A percentile compares a stretch with the other conserved stretches of the same genome.
phyloP scores from a whole-genome alignment of 2,797 vertebrate genomes.

The Neosalanx taihuensis region DNA sequence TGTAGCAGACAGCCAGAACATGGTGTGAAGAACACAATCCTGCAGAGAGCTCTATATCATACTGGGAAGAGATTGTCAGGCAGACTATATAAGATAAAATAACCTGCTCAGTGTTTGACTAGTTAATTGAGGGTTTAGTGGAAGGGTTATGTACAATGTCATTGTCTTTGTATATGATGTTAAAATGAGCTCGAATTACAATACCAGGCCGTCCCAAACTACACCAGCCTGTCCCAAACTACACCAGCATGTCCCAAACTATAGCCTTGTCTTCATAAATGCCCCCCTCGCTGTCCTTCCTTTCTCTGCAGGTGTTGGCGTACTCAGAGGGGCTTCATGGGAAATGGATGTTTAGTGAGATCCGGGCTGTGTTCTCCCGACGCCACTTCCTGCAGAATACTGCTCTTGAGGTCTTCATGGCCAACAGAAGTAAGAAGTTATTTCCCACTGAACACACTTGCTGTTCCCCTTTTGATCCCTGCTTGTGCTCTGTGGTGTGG shows the following conservation, averaged over 20 bases:
- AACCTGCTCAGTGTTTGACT: neutral
- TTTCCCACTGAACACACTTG: neutral
- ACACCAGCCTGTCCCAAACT: too few relatives aligned
- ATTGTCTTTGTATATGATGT: too few relatives aligned
- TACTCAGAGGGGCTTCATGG: conserved; percentile 96
- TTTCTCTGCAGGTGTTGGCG: conserved; percentile 79
- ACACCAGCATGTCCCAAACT: too few relatives aligned
- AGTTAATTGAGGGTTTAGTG: neutral
- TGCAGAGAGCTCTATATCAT: conserved; percentile 19
- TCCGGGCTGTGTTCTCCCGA: conserved; percentile 93
- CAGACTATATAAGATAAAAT: neutral
- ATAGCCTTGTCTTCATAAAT: too few relatives aligned
- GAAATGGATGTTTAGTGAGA: conserved; percentile 99
- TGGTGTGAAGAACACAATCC: conserved; percentile 39
- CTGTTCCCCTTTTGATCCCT: neutral
- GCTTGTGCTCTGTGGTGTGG: conserved; percentile 8
- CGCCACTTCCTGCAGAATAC: conserved; percentile 94
- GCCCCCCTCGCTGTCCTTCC: neutral
- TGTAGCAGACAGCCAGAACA: conserved; percentile 26
- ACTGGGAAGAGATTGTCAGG: neutral
- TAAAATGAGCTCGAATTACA: too few relatives aligned
- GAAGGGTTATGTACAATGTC: too few relatives aligned
- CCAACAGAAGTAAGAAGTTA: conserved; percentile 88
- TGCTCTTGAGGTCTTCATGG: conserved; percentile 96
- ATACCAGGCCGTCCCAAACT: too few relatives aligned